Evolutionary conservation across 2,797 vertebrate species (phyloP).

Genomic region (Darevskia mixta): DNA sequence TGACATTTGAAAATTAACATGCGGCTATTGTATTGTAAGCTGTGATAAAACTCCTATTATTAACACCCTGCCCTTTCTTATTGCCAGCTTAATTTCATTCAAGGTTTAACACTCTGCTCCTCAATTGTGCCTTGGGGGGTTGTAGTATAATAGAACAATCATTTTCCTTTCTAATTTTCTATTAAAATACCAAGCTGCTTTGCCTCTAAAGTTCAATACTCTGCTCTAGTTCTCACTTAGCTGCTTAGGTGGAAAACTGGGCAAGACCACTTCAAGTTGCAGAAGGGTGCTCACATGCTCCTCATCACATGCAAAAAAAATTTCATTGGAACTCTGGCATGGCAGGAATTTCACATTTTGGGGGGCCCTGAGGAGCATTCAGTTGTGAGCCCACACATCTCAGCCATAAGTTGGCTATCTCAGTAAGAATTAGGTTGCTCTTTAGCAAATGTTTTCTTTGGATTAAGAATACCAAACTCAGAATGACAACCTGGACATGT

Average conservation of each 20-base stretch:
- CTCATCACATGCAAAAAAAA: neutral
- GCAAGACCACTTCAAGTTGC: neutral
- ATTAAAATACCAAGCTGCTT: conserved; percentile 55
- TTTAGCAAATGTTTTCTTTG: neutral
- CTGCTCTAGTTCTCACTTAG: neutral
- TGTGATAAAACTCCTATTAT: conserved; percentile 73
- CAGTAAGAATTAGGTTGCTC: neutral
- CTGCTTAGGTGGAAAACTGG: neutral
- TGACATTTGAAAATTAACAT: conserved; percentile 68
- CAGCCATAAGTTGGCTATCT: neutral
- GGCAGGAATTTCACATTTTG: neutral
- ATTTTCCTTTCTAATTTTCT: conserved; percentile 68
- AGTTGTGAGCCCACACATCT: neutral
- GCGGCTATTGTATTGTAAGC: conserved; percentile 61
- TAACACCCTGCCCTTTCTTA: conserved; percentile 69
- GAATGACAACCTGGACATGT: neutral
- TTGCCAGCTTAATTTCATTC: conserved; percentile 69
- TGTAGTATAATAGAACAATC: conserved; percentile 71
- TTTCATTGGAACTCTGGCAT: neutral
- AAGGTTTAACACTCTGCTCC: conserved; percentile 60
- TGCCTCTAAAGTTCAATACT: conserved; percentile 19
- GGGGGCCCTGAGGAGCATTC: neutral
- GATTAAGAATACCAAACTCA: neutral
- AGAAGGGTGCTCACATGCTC: neutral
- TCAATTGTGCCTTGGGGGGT: conserved; percentile 64